A percentile compares a stretch with the other conserved stretches of the same genome.
These are phyloP conservation scores for Bubalus kerabau DNA, from an alignment of 2,113 vertebrate species.

Conservation along the genomic window DNA sequence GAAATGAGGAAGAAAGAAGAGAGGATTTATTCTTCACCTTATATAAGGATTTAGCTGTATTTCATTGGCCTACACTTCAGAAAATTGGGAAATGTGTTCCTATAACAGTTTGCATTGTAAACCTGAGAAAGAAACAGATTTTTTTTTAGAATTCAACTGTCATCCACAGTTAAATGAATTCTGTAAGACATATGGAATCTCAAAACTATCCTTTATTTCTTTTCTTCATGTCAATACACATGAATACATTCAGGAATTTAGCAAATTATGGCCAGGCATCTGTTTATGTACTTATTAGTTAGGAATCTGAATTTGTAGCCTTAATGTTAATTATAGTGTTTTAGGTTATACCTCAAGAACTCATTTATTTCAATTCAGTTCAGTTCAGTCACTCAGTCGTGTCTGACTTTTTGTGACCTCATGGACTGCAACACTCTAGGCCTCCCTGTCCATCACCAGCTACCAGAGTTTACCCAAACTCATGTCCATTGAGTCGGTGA, in stretches of 20 bases:
- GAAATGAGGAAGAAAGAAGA: not conserved
- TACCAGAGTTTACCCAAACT: not conserved
- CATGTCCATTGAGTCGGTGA: not conserved
- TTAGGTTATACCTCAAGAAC: not conserved
- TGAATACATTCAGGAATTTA: not conserved
- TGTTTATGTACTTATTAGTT: not conserved
- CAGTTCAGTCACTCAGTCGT: not conserved
- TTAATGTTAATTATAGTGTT: not conserved
- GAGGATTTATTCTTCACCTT: not conserved
- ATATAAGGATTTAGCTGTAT: not conserved
- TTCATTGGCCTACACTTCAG: not conserved
- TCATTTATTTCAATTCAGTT: not conserved
- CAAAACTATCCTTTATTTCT: not conserved
- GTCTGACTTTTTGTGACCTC: rapidly evolving
- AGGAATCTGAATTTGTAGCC: not conserved
- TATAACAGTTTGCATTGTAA: not conserved
- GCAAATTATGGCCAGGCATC: not conserved
- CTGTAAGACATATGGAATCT: not conserved
- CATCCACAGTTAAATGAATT: not conserved
- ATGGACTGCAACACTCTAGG: not conserved
- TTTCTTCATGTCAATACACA: not conserved
- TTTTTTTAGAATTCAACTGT: not conserved
- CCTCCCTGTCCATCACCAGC: not conserved
- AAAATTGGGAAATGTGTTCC: not conserved
- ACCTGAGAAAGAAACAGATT: not conserved